phyloP scores from a whole-genome alignment of 2,113 vertebrate genomes.

The Rhabdornis inornatus region DNA sequence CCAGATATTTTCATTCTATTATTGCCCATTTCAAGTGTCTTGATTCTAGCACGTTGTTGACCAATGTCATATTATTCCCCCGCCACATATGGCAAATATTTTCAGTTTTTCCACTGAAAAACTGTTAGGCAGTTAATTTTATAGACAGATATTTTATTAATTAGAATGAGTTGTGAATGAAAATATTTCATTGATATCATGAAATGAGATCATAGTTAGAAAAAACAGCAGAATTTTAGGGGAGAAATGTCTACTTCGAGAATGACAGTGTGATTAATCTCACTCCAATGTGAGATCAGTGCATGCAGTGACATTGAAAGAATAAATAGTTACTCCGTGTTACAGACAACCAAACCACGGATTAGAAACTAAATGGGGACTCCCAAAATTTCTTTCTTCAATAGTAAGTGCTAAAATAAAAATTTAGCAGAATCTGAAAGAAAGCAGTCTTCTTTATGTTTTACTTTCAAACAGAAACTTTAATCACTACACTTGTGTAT shows the following conservation, averaged over 20 bases:
- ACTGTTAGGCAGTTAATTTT: neutral
- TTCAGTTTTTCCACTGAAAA: neutral
- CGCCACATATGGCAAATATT: neutral
- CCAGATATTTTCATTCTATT: neutral
- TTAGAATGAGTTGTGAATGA: neutral
- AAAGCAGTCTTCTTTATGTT: neutral
- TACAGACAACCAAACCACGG: neutral
- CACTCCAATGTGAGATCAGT: neutral
- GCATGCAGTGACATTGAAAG: neutral
- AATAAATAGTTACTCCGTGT: neutral
- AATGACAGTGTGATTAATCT: neutral
- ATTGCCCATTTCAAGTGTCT: neutral
- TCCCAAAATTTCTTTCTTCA: neutral
- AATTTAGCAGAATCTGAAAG: neutral
- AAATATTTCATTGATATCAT: neutral
- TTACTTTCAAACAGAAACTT: neutral
- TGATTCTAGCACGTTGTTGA: neutral
- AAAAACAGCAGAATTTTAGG: neutral
- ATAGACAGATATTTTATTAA: neutral
- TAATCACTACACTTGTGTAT: neutral
- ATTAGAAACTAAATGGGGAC: neutral
- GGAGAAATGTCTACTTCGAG: accelerated
- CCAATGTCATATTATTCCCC: neutral
- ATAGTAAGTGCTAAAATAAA: neutral
- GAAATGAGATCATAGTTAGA: neutral